Conservation (phyloP, 2,113 vertebrate genomes). For the Catharus bicknelli region DNA sequence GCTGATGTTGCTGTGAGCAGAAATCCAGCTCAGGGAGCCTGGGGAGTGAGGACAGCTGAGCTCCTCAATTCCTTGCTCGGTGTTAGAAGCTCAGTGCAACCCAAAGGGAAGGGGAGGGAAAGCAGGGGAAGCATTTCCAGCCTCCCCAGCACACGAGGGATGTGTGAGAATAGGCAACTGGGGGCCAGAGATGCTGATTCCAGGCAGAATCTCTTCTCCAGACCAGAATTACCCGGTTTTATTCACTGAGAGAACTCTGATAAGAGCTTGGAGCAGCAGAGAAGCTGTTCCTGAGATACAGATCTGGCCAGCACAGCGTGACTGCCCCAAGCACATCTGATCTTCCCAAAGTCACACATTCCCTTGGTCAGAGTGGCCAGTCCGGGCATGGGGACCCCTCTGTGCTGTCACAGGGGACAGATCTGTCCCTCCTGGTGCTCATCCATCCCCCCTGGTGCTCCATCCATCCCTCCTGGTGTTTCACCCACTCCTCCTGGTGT, state of each 20-base stretch:
- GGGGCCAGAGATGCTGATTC: neutral
- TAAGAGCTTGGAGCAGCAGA: neutral
- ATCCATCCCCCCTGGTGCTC: neutral
- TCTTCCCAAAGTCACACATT: neutral
- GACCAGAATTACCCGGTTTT: accelerated
- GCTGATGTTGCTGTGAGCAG: neutral
- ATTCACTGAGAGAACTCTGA: neutral
- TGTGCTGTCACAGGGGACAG: neutral
- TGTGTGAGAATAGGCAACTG: accelerated
- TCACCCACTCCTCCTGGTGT: neutral
- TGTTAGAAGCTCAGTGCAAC: neutral
- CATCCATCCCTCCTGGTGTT: neutral
- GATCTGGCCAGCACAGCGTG: neutral
- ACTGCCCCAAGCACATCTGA: neutral
- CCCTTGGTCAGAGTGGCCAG: neutral
- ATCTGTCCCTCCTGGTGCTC: neutral
- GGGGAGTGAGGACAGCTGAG: neutral
- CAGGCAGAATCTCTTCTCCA: neutral
- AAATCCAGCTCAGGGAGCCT: neutral
- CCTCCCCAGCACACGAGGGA: accelerated
- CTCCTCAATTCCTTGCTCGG: accelerated
- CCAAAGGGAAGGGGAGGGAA: neutral
- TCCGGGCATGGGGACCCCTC: neutral
- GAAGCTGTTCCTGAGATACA: neutral
- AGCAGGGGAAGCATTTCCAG: neutral